These are phyloP conservation scores for Coleophora flavipennella DNA, from an alignment of 2,888 invertebrate genomes.

Conservation along the genomic window DNA sequence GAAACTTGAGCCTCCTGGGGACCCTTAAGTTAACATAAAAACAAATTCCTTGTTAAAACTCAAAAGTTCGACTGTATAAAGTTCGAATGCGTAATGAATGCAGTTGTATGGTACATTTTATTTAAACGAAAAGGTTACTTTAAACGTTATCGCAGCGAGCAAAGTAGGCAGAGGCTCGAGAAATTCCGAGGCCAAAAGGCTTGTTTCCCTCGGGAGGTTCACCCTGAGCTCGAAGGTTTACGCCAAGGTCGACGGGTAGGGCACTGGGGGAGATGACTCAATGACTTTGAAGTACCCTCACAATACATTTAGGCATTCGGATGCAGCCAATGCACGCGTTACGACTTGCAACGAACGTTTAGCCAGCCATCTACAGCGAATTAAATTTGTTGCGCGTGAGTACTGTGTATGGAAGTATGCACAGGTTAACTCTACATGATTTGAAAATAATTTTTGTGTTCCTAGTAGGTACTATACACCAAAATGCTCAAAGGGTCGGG, in stretches of 20 bases:
- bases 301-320: constrained; percentile 35
- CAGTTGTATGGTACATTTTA: neutral
- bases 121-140: constrained; percentile 30
- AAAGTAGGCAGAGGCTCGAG: constrained; percentile 33
- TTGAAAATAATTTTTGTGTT: too few relatives aligned
- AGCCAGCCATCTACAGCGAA: constrained; percentile 1
- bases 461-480: too few relatives aligned
- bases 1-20: too few relatives aligned
- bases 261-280: constrained; percentile 45
- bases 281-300: constrained; percentile 55
- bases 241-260: constrained; percentile 52
- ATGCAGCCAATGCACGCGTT: constrained; percentile 47
- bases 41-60: too few relatives aligned
- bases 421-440: too few relatives aligned
- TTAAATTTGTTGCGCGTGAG: neutral
- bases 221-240: constrained; percentile 53
- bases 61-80: too few relatives aligned
- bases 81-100: too few relatives aligned
- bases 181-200: constrained; percentile 42
- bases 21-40: too few relatives aligned
- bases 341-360: constrained; percentile 22
- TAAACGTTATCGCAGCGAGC: constrained; percentile 26
- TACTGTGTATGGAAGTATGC: too few relatives aligned
- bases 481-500: too few relatives aligned
- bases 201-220: constrained; percentile 50